Percentiles rank a stretch among this genome's conserved stretches.
Conservation (phyloP, 1,140 invertebrate species). For the Globodera rostochiensis region DNA sequence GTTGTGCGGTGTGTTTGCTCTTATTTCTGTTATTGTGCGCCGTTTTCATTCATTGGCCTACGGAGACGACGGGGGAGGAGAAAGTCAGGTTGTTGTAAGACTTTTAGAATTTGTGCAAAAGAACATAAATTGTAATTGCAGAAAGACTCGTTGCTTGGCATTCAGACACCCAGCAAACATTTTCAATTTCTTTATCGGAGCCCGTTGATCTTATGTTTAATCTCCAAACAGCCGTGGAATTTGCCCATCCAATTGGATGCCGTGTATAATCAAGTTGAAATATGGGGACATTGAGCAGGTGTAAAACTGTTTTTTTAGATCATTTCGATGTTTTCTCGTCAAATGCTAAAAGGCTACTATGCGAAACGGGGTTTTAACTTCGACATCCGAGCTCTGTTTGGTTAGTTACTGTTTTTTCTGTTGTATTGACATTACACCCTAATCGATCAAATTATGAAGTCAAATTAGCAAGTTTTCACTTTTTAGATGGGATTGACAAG, state of each 20-base stretch:
- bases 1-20: conserved; percentile 38
- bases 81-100: not conserved
- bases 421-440: not conserved
- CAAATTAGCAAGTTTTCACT: not conserved
- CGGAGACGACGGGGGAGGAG: not conserved
- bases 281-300: conserved; percentile 36
- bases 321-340: conserved; percentile 41
- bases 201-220: conserved; percentile 48
- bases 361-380: conserved; percentile 49
- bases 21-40: conserved; percentile 44
- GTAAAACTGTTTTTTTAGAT: conserved; percentile 35
- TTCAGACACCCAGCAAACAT: conserved; percentile 40
- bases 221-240: conserved; percentile 48
- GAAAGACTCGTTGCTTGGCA: conserved; percentile 40
- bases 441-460: not conserved
- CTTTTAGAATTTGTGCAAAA: not conserved
- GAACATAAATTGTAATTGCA: not conserved
- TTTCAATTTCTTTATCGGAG: conserved; percentile 49
- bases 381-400: conserved; percentile 45
- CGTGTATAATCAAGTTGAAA: conserved; percentile 53
- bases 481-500: conserved; percentile 41
- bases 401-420: not conserved
- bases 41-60: conserved; percentile 27
- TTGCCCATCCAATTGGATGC: conserved; percentile 45
- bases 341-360: conserved; percentile 35